Evolutionary conservation across 2,113 vertebrate species (phyloP), one percentile per base, ranked within the genome.

Genomic region (Mormyrus lacerda): DNA sequence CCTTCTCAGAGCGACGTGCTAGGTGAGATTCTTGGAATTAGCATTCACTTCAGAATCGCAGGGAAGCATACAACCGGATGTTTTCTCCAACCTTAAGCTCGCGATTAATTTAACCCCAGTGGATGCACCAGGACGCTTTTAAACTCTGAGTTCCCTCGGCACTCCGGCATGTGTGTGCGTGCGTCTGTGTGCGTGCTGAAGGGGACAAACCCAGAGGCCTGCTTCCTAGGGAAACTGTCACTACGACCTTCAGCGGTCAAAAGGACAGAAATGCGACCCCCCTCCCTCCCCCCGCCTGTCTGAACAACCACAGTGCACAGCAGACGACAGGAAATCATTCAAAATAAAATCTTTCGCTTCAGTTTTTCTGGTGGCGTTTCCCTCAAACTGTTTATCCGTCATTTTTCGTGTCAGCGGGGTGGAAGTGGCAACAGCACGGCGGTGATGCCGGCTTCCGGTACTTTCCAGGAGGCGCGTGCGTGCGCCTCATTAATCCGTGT

Each of bases 401-500:
- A 42, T 15, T 39, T 79, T 42, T 79, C 1, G 35, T 79, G 35
- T 79, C 31, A 79, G 73, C 6, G 73, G 31, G 73, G 13, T 76
- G 73, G 73, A 76, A 39, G 73, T 4, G 35, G 27, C 31, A 13
- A 39, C 69, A 2, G 13, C 4, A 1, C 13, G 31, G 31, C n/a
- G 3, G 61, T 11, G 9, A 31, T 4, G n/a, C 3, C 9, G 27
- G 4, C 31, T 39, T 39, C 69, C 15, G 69, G 35, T 35, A 6
- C 73, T 6, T 19, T 8, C 35, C 35, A 0, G 73, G 73, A 35
- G 73, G 35, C 27, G 39, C 44, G 44, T 10, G 21, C 21, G 3
- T 24, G 44, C 24, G 82, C 84, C 87, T 65, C 93, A 96, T 96
- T 96, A 96, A 96, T 96, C 95, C 95, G 8, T 96, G 95, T 96